Evolutionary conservation across 64 coral and sea anemone genomes (phyloP), one percentile per base, ranked within the genome.

Genomic region (Cladopsammia gracilis): DNA sequence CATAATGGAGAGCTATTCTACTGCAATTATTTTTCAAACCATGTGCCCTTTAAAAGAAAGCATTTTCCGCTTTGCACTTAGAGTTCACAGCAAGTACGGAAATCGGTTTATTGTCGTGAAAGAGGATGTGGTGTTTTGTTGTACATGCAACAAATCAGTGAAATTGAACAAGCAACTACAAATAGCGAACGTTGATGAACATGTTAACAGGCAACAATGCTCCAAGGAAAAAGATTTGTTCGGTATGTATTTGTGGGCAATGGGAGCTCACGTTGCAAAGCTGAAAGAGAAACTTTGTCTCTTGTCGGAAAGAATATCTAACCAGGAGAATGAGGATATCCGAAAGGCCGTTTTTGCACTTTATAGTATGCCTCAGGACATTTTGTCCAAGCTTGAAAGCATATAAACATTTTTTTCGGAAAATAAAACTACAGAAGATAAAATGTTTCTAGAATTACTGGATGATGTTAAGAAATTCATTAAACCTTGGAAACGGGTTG

Each of bases 11-110:
- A 20, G 62, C 42, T 68, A 26, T 44, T 68, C 82, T 85, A 48
- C 42, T 47, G 82, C 82, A 68, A 85, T 68, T 67, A 20, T 85
- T 16, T 85, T 85, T 85, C 58, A 85, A 48, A 85, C 61, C 62
- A 25, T 68, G 13, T 9, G 42, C 15, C 14, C 26, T 16, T 22
- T 13, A 43, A 60, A 85, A 48, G 82, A 85, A 68, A 67, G 14
- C 10, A 19, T 85, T 18, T 50, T 85, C 14, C 82, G 82, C 5
- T 85, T 85, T 66, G 82, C 60, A 25, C 19, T 85, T 48, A 19
- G 82, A 2, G 82, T 85, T 68, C 82, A 85, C 62, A 48, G 60
- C 42, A 85, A 65, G 42, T 68, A 85, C 42, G 82, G 82, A 85
- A 85, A 50, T 25, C 62, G 42, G 44, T 20, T 85, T 15, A 68